Percentiles rank a stretch among this genome's conserved stretches.
These are phyloP conservation scores for Drosophila stalkeri DNA, from an alignment of 2,888 invertebrate genomes.

Conservation along the genomic window DNA sequence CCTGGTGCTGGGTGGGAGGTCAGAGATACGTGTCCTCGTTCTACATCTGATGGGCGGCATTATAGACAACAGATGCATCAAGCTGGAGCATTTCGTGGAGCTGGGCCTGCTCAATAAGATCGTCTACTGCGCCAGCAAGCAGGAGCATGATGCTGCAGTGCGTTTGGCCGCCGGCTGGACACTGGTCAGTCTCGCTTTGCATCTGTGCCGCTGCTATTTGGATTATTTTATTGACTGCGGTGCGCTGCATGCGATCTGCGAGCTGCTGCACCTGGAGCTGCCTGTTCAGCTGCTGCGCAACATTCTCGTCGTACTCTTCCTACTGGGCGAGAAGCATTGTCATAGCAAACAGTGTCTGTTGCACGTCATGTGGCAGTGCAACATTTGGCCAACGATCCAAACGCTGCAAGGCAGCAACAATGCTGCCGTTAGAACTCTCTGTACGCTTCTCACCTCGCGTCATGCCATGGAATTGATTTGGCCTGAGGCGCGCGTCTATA, in stretches of 20 bases:
- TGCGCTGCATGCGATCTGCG: constrained; percentile 36
- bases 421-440: constrained; percentile 30
- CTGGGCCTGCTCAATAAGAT: constrained; percentile 38
- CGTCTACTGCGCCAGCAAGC: constrained; percentile 35
- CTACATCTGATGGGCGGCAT: constrained; percentile 46
- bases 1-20: constrained; percentile 23
- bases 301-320: constrained; percentile 39
- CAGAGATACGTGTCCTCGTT: constrained; percentile 42
- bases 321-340: constrained; percentile 36
- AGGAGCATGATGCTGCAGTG: constrained; percentile 23
- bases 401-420: constrained; percentile 26
- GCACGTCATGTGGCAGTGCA: constrained; percentile 39
- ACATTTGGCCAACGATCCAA: constrained; percentile 32
- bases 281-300: constrained; percentile 43
- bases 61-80: constrained; percentile 51
- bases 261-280: constrained; percentile 33
- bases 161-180: constrained; percentile 53
- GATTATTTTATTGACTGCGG: constrained; percentile 33
- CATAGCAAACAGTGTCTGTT: constrained; percentile 30
- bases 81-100: constrained; percentile 37
- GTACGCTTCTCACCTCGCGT: constrained; percentile 18
- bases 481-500: constrained; percentile 15
- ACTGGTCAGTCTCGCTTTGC: constrained; percentile 41
- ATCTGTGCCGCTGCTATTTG: constrained; percentile 38
- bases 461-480: constrained; percentile 14